Evolutionary conservation across 2,113 vertebrate species (phyloP), one percentile per base, ranked within the genome.

Genomic region (Phyllostomus hastatus): DNA sequence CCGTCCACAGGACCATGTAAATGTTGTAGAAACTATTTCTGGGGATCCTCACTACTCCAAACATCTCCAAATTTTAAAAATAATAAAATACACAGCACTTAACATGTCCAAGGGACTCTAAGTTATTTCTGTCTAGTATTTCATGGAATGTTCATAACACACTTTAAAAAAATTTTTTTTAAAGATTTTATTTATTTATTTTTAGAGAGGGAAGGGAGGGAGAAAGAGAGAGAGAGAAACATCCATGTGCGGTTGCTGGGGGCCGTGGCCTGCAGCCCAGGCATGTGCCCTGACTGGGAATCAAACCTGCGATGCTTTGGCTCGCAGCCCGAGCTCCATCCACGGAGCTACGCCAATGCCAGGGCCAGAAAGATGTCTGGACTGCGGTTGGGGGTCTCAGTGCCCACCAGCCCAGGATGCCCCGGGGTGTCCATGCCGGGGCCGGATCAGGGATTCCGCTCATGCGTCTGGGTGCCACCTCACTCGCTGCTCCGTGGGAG

Each of bases 371-470:
- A n/a, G n/a, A n/a, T n/a, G n/a, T n/a, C n/a, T n/a, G n/a, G n/a
- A n/a, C n/a, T n/a, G n/a, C n/a, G 11, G 12, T 9, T 2, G 2
- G 7, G 4, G 73, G 43, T 92, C 59, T 0, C 4, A n/a, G 31
- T 10, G 88, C 70, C 88, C 84, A 64, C 19, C 91, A 12, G 12
- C 33, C 66, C 48, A 48, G 64, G 59, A 81, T 78, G 75, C 83
- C 20, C 50, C 31, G 4, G n/a, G 82, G 2, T 50, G 43, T 83
- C n/a, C 78, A 81, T 64, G 95, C 48, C 81, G 88, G 85, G 16
- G 24, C 84, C 46, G n/a, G 50, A 66, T 35, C 17, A 64, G 35
- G 79, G 72, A 84, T 22, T 43, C 9, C 90, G 8, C 52, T 83
- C 82, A 24, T 52, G 35, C 7, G 54, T 88, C 41, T 38, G 88